Evolutionary conservation across 2,113 vertebrate genomes (phyloP), one percentile per base, ranked within the genome.

Genomic region (Sorex araneus): DNA sequence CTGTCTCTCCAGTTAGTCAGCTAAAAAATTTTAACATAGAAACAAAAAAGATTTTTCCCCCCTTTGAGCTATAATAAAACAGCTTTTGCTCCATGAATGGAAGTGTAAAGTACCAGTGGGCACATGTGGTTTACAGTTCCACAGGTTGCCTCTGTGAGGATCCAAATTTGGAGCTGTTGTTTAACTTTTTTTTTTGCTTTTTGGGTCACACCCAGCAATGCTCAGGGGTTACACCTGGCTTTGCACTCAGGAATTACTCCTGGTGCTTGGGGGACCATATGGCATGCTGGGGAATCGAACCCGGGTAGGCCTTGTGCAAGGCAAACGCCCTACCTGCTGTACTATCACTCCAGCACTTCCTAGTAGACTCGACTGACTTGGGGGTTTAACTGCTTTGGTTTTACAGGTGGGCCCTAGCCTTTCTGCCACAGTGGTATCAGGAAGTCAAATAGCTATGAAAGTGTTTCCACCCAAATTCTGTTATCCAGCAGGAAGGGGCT

Each of bases 371-470:
- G 82, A 28, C 3, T 50, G 73, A 27, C 63, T 84, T 32, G 66
- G 28, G 28, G 73, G 57, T 16, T 81, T 70, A 5, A 32, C 8
- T 80, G 64, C 34, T 87, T 91, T 93, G 71, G 73, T 88, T 76
- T 71, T 90, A 50, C 64, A 18, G 12, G 36, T 78, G 60, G 73
- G 36, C 13, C 21, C 67, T 84, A 40, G n/a, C 12, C 32, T 18
- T 78, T 16, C 40, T 74, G 34, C 12, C 30, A 83, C 77, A 70
- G 34, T 12, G 80, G 60, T 16, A 81, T 75, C 28, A 79, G 32
- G 85, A 93, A 87, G 43, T 19, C 64, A 84, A 73, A 63, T 54
- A 69, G 19, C 69, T 82, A 2, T 69, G 63, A 84, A 74, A 78
- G 32, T 0, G 40, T 83, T 74, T 28, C 40, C 43, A 45, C 34